Evolutionary conservation across 2,113 vertebrate species (phyloP).

Genomic region (Dicerorhinus sumatrensis): DNA sequence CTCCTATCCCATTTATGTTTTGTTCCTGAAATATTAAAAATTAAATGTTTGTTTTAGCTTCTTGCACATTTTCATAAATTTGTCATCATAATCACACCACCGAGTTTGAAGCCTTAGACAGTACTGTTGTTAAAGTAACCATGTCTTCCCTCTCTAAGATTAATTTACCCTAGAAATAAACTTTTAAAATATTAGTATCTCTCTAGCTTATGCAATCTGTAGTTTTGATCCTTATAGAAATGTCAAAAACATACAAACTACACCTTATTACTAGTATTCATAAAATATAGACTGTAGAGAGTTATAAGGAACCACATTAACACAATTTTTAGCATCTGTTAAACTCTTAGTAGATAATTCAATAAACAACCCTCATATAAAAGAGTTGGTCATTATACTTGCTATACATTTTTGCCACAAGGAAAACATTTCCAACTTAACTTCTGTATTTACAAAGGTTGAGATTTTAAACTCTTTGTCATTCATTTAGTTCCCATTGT

Average conservation of each 20-base stretch:
- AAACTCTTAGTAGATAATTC: not conserved
- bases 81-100: not conserved
- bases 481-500: not conserved
- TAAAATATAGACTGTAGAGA: conserved; percentile 11
- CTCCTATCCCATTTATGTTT: not conserved
- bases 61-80: not conserved
- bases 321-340: not conserved
- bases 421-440: not conserved
- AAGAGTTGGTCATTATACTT: not conserved
- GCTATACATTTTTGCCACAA: not conserved
- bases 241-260: not conserved
- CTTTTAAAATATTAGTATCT: not conserved
- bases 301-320: not conserved
- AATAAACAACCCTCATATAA: not conserved
- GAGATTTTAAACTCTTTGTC: not conserved
- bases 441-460: not conserved
- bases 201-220: not conserved
- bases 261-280: not conserved
- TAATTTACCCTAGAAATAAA: not conserved
- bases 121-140: not conserved
- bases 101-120: not conserved
- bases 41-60: not conserved
- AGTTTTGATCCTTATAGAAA: not conserved
- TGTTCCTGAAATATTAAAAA: conserved; percentile 28
- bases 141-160: not conserved